A percentile compares a stretch with the other conserved stretches of the same genome.
These are phyloP conservation scores for Homalodisca vitripennis DNA, from an alignment of 1,140 invertebrate genomes.

Conservation along the genomic window DNA sequence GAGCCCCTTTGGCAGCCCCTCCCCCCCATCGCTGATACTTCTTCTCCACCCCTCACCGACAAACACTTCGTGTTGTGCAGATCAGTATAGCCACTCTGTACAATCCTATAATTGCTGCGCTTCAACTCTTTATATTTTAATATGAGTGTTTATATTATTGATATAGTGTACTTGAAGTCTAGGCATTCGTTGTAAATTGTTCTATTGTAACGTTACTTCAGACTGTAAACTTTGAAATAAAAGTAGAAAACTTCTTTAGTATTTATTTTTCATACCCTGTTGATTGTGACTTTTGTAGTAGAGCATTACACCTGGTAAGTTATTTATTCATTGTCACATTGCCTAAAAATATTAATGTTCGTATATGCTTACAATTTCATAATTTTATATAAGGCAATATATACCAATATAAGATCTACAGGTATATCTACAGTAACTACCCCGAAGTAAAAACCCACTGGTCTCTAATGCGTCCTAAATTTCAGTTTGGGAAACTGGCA, in stretches of 20 bases:
- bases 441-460: too few relatives aligned
- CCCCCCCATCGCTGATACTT: not conserved
- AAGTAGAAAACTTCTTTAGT: not conserved
- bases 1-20: not conserved
- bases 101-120: not conserved
- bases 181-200: conserved; percentile 8
- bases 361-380: too few relatives aligned
- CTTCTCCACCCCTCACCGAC: not conserved
- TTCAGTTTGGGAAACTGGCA: too few relatives aligned
- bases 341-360: too few relatives aligned
- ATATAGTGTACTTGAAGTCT: not conserved
- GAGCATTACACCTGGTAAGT: too few relatives aligned
- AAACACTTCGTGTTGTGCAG: not conserved
- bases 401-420: too few relatives aligned
- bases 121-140: conserved; percentile 11
- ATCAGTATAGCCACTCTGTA: not conserved
- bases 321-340: too few relatives aligned
- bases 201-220: conserved; percentile 15
- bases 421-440: too few relatives aligned
- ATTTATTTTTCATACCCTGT: not conserved
- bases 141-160: conserved; percentile 16
- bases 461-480: too few relatives aligned
- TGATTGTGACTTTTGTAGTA: too few relatives aligned
- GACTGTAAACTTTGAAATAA: not conserved
- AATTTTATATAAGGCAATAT: too few relatives aligned